Evolutionary conservation across 2,113 vertebrate species (phyloP), one percentile per base, ranked within the genome.

Genomic region (Tylochromis polylepis): DNA sequence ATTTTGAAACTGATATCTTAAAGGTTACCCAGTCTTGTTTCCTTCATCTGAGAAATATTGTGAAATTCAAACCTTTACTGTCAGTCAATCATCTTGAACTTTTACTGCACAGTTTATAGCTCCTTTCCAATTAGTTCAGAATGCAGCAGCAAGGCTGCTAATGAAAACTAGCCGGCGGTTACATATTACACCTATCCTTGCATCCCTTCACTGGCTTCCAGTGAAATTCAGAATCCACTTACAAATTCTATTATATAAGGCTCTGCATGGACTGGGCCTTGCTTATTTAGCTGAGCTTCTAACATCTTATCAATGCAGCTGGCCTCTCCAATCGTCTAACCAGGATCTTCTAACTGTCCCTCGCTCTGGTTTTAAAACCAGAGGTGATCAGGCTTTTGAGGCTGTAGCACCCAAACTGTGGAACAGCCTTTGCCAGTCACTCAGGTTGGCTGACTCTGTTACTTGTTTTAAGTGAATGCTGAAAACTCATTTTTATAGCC

Each of bases 141-240:
- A 38, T 22, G 4, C 60, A 65, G 20, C 60, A 65, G 60, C 60
- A n/a, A 65, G 34, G 60, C 0, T 1, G 60, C 60, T 65, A 14
- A 65, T 65, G 11, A 0, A 38, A 38, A 65, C 38, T 5, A 38
- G n/a, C n/a, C 60, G 38, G 6, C 20, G 1, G 11, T 65, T 20
- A 38, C 60, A 65, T 38, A 65, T 65, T 2, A 65, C 34, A 65
- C 60, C 34, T 65, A 34, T 65, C 1, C 4, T 65, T 65, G 60
- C 60, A 65, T 65, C 34, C 4, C 60, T 65, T 65, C 11, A 12
- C 60, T n/a, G 60, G 60, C 60, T 65, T 65, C 1, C 18, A 14
- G 60, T 38, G 60, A 65, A 65, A 65, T 65, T 38, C 34, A 38
- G 18, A 65, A 38, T 38, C 11, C 20, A n/a, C 60, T 65, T 65